A percentile compares a stretch with the other conserved stretches of the same genome.
Evolutionary conservation across 2,113 vertebrate genomes (phyloP).

Genomic region (Colius striatus): DNA sequence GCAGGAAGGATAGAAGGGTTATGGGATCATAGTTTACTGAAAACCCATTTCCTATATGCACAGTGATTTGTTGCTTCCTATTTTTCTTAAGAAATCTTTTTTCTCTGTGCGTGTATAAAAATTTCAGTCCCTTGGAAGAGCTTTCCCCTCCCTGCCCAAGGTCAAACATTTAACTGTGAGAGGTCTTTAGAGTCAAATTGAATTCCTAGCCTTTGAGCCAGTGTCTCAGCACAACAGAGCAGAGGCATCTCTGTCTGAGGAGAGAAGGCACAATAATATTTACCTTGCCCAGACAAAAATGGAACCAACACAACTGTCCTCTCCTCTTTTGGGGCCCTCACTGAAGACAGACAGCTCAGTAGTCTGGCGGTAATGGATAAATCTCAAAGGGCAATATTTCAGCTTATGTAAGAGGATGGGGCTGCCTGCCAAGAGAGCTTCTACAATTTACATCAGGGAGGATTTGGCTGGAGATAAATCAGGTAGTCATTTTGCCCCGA

Average conservation of each 20-base stretch:
- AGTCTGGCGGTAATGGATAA: constrained; percentile 33
- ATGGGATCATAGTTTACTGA: not conserved
- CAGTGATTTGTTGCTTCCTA: not conserved
- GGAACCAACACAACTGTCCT: not conserved
- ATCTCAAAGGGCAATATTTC: constrained; percentile 60
- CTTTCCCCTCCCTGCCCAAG: rapidly evolving
- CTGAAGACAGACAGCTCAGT: constrained; percentile 28
- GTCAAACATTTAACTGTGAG: not conserved
- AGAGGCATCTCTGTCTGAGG: not conserved
- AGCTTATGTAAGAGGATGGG: constrained; percentile 56
- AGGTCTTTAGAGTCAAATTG: not conserved
- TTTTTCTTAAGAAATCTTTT: not conserved
- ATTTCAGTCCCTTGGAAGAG: not conserved
- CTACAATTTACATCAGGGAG: constrained; percentile 55
- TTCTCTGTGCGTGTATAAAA: not conserved
- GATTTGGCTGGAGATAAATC: constrained; percentile 57
- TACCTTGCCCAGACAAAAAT: not conserved
- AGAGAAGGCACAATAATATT: not conserved
- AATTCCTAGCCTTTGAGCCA: not conserved
- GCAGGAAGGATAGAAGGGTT: not conserved
- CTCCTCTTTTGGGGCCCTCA: constrained; percentile 31
- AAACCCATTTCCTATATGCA: not conserved
- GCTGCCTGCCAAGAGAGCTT: constrained; percentile 55
- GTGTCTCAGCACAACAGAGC: not conserved
- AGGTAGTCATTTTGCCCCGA: constrained; percentile 1